phyloP scores from a whole-genome alignment of 2,113 vertebrate genomes.

The Burhinus bistriatus region DNA sequence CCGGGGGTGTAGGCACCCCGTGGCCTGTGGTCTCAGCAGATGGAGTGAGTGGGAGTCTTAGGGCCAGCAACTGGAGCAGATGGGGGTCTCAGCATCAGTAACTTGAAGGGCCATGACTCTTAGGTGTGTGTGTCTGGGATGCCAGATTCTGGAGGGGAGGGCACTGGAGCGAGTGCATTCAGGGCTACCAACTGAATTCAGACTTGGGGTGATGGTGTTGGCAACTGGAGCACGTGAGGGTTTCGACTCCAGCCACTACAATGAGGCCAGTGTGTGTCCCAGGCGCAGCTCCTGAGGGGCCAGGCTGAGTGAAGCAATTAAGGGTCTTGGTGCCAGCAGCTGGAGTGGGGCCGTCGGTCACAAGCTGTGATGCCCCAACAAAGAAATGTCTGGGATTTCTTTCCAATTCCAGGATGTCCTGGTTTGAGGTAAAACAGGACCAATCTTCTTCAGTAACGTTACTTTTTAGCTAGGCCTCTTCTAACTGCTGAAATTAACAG shows the following conservation, averaged over 20 bases:
- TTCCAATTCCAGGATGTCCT: no score
- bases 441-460: no score
- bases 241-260: not conserved
- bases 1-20: not conserved
- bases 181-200: not conserved
- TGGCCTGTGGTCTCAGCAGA: not conserved
- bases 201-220: not conserved
- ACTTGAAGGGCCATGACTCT: not conserved
- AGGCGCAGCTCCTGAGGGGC: no score
- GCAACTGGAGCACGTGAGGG: not conserved
- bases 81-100: not conserved
- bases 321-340: no score
- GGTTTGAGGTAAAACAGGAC: no score
- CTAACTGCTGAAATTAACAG: no score
- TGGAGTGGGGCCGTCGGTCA: no score
- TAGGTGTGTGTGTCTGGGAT: not conserved
- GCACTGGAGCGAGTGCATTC: not conserved
- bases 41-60: not conserved
- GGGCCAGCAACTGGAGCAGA: not conserved
- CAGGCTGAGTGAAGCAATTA: no score
- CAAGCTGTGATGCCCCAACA: no score
- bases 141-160: not conserved
- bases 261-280: no score
- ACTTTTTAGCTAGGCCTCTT: no score
- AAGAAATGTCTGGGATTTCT: no score